Percentiles rank a stretch among this genome's conserved stretches.
phyloP scores from a whole-genome alignment of 2,797 vertebrate genomes.

The Halcyon badia region DNA sequence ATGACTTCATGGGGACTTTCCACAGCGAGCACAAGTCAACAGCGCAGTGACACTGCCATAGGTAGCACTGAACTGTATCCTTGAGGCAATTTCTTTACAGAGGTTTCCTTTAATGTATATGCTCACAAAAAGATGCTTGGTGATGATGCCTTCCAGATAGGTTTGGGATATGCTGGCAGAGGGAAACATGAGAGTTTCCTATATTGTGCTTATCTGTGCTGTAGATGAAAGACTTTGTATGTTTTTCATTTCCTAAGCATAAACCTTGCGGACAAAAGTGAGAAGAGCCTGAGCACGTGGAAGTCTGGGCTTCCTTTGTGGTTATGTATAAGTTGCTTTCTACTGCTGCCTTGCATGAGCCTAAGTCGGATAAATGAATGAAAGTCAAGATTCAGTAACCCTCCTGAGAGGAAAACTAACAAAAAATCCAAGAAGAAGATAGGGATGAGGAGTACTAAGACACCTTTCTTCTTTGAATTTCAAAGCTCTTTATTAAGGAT shows the following conservation, averaged over 20 bases:
- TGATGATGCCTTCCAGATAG: background rate
- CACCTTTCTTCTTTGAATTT: background rate
- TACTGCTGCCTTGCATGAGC: background rate
- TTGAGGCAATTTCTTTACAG: constrained; percentile 1
- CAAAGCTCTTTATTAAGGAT: background rate
- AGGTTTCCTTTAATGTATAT: background rate
- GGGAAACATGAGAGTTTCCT: background rate
- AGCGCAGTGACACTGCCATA: background rate
- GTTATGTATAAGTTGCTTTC: background rate
- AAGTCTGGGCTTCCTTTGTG: background rate
- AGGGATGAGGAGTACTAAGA: background rate
- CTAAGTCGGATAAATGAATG: background rate
- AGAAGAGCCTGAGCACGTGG: background rate
- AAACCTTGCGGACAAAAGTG: background rate
- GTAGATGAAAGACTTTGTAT: background rate
- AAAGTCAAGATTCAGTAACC: background rate
- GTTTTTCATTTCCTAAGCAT: background rate
- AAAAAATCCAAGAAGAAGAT: background rate
- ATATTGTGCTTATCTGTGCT: background rate
- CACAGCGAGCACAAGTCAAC: background rate
- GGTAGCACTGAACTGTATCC: background rate
- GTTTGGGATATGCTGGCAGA: background rate
- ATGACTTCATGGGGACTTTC: constrained; percentile 43
- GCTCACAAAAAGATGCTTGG: background rate
- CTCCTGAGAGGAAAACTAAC: background rate